A percentile compares a stretch with the other conserved stretches of the same genome.
phyloP scores from a whole-genome alignment of 2,797 vertebrate species.

The Gila robusta region DNA sequence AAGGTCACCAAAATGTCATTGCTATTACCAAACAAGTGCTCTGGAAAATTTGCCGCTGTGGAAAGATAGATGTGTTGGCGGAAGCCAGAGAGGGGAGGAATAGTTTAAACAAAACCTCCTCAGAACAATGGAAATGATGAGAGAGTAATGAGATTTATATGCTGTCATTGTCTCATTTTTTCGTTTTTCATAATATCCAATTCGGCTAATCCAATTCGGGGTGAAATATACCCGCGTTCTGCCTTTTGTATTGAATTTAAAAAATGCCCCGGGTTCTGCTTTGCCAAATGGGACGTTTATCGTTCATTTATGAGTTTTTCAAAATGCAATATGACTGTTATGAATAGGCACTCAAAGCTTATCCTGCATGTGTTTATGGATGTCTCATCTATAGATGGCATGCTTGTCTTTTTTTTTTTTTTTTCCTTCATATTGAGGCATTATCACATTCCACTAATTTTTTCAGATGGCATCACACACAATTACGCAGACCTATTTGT shows the following conservation, averaged over 20 bases:
- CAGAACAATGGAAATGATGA: conserved; percentile 74
- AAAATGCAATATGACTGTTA: conserved; percentile 60
- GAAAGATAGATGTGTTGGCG: conserved; percentile 70
- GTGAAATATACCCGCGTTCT: conserved; percentile 70
- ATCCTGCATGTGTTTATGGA: conserved; percentile 42
- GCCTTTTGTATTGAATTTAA: conserved; percentile 69
- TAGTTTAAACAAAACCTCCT: conserved; percentile 68
- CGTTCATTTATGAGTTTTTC: conserved; percentile 64
- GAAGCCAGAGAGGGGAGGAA: conserved; percentile 62
- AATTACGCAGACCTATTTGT: background rate
- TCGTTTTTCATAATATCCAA: conserved; percentile 70
- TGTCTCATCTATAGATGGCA: conserved; percentile 39
- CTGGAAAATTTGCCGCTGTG: conserved; percentile 68
- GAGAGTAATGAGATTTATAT: conserved; percentile 74
- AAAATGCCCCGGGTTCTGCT: conserved; percentile 65
- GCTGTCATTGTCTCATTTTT: conserved; percentile 71
- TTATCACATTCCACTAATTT: background rate
- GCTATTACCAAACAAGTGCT: conserved; percentile 70
- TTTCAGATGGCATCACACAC: background rate
- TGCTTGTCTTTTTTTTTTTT: conserved; percentile 16
- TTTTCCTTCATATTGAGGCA: background rate
- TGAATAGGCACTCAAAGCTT: conserved; percentile 58
- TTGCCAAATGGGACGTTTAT: conserved; percentile 62
- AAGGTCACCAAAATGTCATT: conserved; percentile 70
- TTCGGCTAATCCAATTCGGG: conserved; percentile 73